Conservation (phyloP, 2,113 vertebrate genomes). For the Greenwoodochromis staneri region DNA sequence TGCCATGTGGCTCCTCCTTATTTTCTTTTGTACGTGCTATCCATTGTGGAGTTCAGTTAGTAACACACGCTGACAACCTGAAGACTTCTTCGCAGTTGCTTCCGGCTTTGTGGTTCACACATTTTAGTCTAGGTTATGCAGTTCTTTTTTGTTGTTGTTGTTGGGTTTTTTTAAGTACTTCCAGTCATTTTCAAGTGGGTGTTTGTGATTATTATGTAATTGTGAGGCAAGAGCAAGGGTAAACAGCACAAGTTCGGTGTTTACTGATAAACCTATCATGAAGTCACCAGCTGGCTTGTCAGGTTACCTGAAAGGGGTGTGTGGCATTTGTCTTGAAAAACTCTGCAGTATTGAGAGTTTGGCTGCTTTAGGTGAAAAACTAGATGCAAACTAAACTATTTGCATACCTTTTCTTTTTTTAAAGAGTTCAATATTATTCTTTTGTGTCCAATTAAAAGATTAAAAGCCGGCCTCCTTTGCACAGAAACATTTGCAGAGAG, state of each 20-base stretch:
- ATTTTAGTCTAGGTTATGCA: background rate
- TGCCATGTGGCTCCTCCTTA: constrained; percentile 39
- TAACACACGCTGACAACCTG: background rate
- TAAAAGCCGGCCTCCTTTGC: background rate
- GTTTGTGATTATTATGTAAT: background rate
- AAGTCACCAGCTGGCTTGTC: constrained; percentile 58
- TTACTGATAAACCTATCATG: constrained; percentile 33
- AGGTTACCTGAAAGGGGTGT: constrained; percentile 41
- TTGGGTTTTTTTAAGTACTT: background rate
- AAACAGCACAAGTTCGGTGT: background rate
- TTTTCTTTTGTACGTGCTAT: constrained; percentile 34
- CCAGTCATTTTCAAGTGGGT: background rate
- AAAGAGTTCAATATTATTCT: background rate
- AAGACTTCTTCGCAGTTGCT: background rate
- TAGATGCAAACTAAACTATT: background rate
- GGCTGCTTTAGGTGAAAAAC: background rate
- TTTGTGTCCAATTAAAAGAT: background rate
- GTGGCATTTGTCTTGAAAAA: background rate
- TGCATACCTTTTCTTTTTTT: background rate
- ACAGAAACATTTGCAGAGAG: background rate
- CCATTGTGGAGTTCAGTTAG: constrained; percentile 16
- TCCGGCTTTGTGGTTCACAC: background rate
- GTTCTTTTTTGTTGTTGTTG: background rate
- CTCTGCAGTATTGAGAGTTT: background rate
- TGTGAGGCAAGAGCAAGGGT: background rate